Evolutionary conservation across 1,140 invertebrate genomes (phyloP).

Genomic region (Eriocheir sinensis): DNA sequence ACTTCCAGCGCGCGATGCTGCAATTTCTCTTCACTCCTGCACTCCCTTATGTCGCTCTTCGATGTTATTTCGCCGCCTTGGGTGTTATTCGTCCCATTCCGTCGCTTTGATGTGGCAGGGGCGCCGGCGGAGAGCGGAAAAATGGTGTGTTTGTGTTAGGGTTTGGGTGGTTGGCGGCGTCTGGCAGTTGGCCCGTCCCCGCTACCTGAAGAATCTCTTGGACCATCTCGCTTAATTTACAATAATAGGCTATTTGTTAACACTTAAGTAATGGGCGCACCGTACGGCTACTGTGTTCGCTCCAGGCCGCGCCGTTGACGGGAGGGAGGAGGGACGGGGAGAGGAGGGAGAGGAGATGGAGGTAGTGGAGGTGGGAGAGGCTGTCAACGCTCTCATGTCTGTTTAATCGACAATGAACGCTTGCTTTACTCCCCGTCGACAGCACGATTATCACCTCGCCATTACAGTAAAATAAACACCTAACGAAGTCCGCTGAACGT

Average conservation of each 20-base stretch:
- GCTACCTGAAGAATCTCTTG: slow-evolving; percentile 66
- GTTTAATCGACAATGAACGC: background rate
- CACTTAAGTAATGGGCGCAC: slow-evolving; percentile 75
- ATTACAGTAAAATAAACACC: too few relatives aligned
- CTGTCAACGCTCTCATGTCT: background rate
- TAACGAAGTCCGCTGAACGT: too few relatives aligned
- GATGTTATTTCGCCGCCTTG: background rate
- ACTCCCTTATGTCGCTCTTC: too few relatives aligned
- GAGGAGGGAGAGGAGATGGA: background rate
- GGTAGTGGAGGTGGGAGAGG: background rate
- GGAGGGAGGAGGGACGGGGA: background rate
- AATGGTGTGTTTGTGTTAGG: background rate
- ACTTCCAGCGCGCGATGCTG: background rate
- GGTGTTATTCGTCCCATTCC: background rate
- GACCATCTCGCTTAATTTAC: slow-evolving; percentile 70
- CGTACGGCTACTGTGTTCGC: slow-evolving; percentile 69
- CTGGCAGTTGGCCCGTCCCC: background rate
- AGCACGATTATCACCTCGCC: too few relatives aligned
- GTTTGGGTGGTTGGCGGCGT: background rate
- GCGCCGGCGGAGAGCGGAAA: background rate
- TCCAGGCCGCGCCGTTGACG: background rate
- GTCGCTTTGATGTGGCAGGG: background rate
- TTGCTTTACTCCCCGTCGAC: background rate
- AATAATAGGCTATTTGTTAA: slow-evolving; percentile 77
- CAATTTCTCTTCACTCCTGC: background rate